These are phyloP conservation scores for Anastatus disparis DNA, from an alignment of 1,140 invertebrate genomes.

Conservation along the genomic window DNA sequence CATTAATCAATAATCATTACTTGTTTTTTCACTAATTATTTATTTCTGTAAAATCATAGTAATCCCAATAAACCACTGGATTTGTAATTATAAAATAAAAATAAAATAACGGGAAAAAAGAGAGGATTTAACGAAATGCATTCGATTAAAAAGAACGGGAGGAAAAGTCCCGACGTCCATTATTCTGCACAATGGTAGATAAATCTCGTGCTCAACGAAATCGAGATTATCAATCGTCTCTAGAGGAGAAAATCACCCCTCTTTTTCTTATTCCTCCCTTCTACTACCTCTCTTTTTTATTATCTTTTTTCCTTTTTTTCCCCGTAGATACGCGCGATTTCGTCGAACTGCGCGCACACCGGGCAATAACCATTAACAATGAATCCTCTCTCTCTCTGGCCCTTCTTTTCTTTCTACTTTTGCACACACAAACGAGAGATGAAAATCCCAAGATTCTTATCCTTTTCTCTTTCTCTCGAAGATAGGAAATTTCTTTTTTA, in stretches of 20 bases:
- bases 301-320: slow-evolving; percentile 12
- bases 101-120: no score
- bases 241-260: slow-evolving; percentile 7
- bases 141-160: slow-evolving; percentile 26
- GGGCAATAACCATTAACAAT: slow-evolving; percentile 36
- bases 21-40: no score
- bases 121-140: neutral
- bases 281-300: neutral
- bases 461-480: neutral
- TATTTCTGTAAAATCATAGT: no score
- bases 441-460: slow-evolving; percentile 33
- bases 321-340: slow-evolving; percentile 15
- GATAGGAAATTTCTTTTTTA: slow-evolving; percentile 9
- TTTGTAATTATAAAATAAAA: neutral
- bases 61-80: no score
- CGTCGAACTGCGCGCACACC: slow-evolving; percentile 19
- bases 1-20: no score
- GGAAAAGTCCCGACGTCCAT: neutral
- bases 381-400: no score
- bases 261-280: no score
- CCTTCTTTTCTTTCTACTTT: no score
- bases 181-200: neutral
- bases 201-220: slow-evolving; percentile 15
- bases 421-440: slow-evolving; percentile 18
- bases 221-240: slow-evolving; percentile 32